phyloP scores from a whole-genome alignment of 2,113 vertebrate species.

The Pitta sordida region DNA sequence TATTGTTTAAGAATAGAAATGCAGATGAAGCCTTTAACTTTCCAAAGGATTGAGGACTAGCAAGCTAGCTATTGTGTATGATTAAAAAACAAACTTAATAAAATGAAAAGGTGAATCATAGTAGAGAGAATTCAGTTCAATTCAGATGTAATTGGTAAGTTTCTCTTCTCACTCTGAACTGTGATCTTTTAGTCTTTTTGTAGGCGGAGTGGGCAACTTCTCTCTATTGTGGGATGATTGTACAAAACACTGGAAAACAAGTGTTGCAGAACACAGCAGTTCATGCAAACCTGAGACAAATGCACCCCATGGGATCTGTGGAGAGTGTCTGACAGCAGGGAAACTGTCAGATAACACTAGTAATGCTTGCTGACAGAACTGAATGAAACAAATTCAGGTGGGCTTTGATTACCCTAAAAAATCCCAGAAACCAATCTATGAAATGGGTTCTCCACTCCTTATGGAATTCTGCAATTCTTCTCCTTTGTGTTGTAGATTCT shows the following conservation, averaged over 20 bases:
- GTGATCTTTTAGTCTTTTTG: not conserved
- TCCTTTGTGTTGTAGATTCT: not conserved
- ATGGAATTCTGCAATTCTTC: not conserved
- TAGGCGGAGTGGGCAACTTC: not conserved
- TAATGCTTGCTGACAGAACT: not conserved
- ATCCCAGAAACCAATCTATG: not conserved
- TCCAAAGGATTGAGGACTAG: not conserved
- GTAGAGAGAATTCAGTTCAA: not conserved
- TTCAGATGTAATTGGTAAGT: not conserved
- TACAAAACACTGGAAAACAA: not conserved
- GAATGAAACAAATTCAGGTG: not conserved
- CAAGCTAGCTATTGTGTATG: not conserved
- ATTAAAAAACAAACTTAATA: not conserved
- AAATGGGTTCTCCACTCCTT: not conserved
- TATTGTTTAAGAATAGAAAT: not conserved
- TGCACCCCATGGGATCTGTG: not conserved
- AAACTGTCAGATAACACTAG: not conserved
- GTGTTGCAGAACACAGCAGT: not conserved
- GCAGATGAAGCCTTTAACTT: not conserved
- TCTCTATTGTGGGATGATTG: no score
- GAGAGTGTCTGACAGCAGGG: no score
- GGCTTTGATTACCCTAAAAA: not conserved
- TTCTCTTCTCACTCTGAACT: not conserved
- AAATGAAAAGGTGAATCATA: not conserved
- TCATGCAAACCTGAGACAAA: not conserved